Conservation (phyloP, 2,113 vertebrate species). For the Sphaerodactylus townsendi region DNA sequence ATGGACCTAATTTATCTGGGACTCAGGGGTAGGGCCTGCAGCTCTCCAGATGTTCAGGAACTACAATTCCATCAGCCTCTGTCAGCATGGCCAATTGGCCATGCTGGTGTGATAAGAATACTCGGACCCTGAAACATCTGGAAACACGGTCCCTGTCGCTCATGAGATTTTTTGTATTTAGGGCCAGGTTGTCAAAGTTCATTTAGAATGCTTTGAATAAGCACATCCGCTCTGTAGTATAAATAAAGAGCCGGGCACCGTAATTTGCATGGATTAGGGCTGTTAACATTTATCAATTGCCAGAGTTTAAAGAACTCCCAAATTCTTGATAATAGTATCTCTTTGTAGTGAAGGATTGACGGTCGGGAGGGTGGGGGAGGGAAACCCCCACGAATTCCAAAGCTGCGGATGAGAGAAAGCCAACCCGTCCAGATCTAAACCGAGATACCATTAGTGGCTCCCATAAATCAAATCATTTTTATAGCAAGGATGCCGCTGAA, state of each 20-base stretch:
- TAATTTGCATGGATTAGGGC: constrained; percentile 84
- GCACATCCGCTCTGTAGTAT: constrained; percentile 69
- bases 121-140: too few relatives aligned
- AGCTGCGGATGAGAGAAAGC: constrained; percentile 82
- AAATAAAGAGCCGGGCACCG: constrained; percentile 77
- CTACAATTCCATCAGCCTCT: too few relatives aligned
- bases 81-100: too few relatives aligned
- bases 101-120: too few relatives aligned
- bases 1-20: too few relatives aligned
- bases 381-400: constrained; percentile 78
- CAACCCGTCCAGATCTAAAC: constrained; percentile 81
- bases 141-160: too few relatives aligned
- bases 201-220: constrained; percentile 75
- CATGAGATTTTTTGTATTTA: too few relatives aligned
- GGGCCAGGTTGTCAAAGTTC: constrained; percentile 69
- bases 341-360: constrained; percentile 89
- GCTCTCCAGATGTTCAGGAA: too few relatives aligned
- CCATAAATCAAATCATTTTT: constrained; percentile 87
- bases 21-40: too few relatives aligned
- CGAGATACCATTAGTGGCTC: constrained; percentile 84
- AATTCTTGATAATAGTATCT: constrained; percentile 78
- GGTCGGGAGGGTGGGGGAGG: constrained; percentile 67
- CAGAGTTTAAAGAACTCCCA: constrained; percentile 80
- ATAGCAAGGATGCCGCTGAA: constrained; percentile 83
- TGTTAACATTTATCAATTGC: constrained; percentile 82